Conservation (phyloP, 2,888 invertebrate genomes). For the Drosophila helvetica region DNA sequence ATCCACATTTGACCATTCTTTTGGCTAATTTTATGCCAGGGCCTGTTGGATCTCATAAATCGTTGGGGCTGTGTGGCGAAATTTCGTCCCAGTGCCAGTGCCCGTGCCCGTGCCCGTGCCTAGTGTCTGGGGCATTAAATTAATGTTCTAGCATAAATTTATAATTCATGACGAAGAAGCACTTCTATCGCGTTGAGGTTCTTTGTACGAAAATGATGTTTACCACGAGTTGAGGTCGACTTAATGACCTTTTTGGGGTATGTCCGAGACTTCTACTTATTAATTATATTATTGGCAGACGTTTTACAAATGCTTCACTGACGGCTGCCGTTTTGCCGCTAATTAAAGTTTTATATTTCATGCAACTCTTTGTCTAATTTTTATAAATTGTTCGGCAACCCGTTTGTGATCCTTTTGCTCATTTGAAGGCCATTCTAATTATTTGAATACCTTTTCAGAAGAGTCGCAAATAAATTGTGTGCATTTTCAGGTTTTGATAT, state of each 20-base stretch:
- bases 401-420: slow-evolving; percentile 21
- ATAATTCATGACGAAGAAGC: slow-evolving; percentile 43
- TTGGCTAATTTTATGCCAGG: slow-evolving; percentile 55
- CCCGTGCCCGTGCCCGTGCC: slow-evolving; percentile 24
- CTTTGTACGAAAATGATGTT: slow-evolving; percentile 51
- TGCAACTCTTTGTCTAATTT: slow-evolving; percentile 45
- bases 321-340: slow-evolving; percentile 45
- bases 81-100: slow-evolving; percentile 23
- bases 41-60: slow-evolving; percentile 32
- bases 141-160: slow-evolving; percentile 71
- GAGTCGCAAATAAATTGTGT: slow-evolving; percentile 12
- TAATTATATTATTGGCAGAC: slow-evolving; percentile 72
- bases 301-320: slow-evolving; percentile 53
- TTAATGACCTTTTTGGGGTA: slow-evolving; percentile 68
- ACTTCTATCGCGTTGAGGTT: slow-evolving; percentile 8
- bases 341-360: slow-evolving; percentile 59
- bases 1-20: slow-evolving; percentile 42
- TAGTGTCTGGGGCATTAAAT: slow-evolving; percentile 50
- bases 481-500: slow-evolving; percentile 27
- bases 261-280: slow-evolving; percentile 46
- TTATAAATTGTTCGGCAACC: slow-evolving; percentile 24
- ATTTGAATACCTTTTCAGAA: slow-evolving; percentile 1
- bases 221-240: slow-evolving; percentile 37
- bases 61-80: slow-evolving; percentile 45
- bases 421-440: slow-evolving; percentile 23